phyloP scores from a whole-genome alignment of 2,888 invertebrate genomes.

The Erpobdella octoculata region DNA sequence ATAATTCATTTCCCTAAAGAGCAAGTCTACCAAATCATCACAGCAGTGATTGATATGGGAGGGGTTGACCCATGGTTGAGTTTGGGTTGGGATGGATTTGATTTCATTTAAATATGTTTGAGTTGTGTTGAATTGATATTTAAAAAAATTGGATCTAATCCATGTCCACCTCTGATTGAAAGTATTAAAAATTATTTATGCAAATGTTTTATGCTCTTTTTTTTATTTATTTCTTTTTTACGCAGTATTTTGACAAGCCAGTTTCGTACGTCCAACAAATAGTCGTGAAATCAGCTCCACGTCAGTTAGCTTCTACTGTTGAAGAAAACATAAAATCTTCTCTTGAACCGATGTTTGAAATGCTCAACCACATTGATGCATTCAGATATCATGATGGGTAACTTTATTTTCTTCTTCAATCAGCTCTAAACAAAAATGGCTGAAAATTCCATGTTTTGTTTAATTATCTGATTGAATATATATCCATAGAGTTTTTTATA shows the following conservation, averaged over 20 bases:
- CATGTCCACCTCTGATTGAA: neutral
- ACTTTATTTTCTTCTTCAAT: constrained; percentile 25
- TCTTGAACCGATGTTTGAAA: constrained; percentile 76
- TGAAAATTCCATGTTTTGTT: neutral
- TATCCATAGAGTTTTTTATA: too few relatives aligned
- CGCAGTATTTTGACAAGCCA: constrained; percentile 54
- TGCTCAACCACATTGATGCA: constrained; percentile 76
- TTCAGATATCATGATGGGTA: constrained; percentile 69
- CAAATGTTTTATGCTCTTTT: neutral
- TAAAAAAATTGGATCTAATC: neutral
- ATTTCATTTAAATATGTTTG: too few relatives aligned
- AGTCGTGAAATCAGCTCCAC: constrained; percentile 60
- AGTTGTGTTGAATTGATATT: too few relatives aligned
- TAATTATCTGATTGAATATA: neutral
- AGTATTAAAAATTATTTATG: neutral
- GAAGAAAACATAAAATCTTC: constrained; percentile 59
- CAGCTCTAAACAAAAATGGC: neutral
- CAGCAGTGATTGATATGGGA: too few relatives aligned
- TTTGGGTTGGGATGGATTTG: too few relatives aligned
- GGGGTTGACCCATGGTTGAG: too few relatives aligned
- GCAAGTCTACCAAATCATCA: too few relatives aligned
- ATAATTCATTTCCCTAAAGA: too few relatives aligned
- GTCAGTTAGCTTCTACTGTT: constrained; percentile 66
- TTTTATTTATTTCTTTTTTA: neutral
- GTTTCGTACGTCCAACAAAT: constrained; percentile 56